These are phyloP conservation scores for Aleiodes testaceus DNA, from an alignment of 2,888 invertebrate species.

Conservation along the genomic window DNA sequence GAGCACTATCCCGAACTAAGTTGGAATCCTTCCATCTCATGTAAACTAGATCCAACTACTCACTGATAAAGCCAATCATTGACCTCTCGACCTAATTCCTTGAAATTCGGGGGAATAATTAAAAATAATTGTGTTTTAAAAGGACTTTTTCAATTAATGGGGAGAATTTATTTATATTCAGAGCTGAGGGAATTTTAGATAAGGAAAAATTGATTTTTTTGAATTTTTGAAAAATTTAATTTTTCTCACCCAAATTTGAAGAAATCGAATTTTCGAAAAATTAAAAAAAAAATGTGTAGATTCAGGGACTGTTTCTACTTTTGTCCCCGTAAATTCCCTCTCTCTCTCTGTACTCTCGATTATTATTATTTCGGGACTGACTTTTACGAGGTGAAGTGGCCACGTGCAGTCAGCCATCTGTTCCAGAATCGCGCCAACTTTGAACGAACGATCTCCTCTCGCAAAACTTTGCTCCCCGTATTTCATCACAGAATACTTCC, in stretches of 20 bases:
- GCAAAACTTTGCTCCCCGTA: conserved; percentile 41
- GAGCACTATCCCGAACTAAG: conserved; percentile 11
- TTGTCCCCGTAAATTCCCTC: no score
- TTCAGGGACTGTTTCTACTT: neutral
- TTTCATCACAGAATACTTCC: conserved; percentile 41
- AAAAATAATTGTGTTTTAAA: neutral
- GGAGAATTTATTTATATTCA: no score
- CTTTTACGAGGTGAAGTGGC: conserved; percentile 16
- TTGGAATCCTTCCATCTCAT: conserved; percentile 27
- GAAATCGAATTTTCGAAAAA: no score
- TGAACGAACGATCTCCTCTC: conserved; percentile 37
- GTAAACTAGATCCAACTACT: conserved; percentile 27
- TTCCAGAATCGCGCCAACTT: conserved; percentile 42
- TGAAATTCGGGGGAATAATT: neutral
- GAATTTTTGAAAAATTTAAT: no score
- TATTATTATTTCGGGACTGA: conserved; percentile 36
- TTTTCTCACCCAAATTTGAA: no score
- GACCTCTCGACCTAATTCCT: conserved; percentile 23
- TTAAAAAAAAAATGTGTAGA: no score
- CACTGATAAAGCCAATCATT: conserved; percentile 26
- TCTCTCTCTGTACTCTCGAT: neutral
- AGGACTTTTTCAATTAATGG: no score
- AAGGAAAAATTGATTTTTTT: no score
- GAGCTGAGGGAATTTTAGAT: no score
- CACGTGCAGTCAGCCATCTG: conserved; percentile 45